Conservation (phyloP, 2,888 invertebrate species). For the Fabriciana adippe region DNA sequence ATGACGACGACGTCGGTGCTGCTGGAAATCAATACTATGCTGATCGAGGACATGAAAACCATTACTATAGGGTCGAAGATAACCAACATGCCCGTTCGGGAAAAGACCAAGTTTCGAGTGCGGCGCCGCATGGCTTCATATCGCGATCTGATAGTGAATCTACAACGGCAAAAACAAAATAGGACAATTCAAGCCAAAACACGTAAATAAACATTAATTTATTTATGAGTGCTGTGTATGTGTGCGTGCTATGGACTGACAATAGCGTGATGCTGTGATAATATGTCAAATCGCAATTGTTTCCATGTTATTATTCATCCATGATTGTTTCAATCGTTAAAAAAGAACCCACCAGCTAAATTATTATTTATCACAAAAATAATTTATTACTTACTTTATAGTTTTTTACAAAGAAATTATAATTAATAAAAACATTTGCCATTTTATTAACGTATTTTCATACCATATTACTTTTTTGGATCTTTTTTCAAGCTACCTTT, state of each 20-base stretch:
- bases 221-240: slow-evolving; percentile 24
- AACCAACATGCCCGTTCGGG: slow-evolving; percentile 32
- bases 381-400: slow-evolving; percentile 11
- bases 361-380: slow-evolving; percentile 12
- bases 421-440: slow-evolving; percentile 7
- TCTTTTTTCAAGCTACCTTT: too few relatives aligned
- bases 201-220: neutral
- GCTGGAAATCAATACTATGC: slow-evolving; percentile 32
- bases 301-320: too few relatives aligned
- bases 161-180: slow-evolving; percentile 41
- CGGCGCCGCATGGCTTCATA: slow-evolving; percentile 57
- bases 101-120: slow-evolving; percentile 39
- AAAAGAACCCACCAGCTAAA: slow-evolving; percentile 26
- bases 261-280: slow-evolving; percentile 74
- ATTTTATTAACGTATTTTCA: slow-evolving; percentile 7
- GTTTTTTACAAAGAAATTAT: slow-evolving; percentile 3
- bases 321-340: neutral
- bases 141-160: slow-evolving; percentile 58
- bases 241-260: slow-evolving; percentile 32
- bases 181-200: slow-evolving; percentile 23
- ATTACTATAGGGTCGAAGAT: slow-evolving; percentile 36
- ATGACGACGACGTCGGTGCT: slow-evolving; percentile 43
- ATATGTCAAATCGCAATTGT: slow-evolving; percentile 43
- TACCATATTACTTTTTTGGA: neutral
- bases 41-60: slow-evolving; percentile 16